Conservation (phyloP, 2,888 invertebrate genomes). For the Tachina lurida region DNA sequence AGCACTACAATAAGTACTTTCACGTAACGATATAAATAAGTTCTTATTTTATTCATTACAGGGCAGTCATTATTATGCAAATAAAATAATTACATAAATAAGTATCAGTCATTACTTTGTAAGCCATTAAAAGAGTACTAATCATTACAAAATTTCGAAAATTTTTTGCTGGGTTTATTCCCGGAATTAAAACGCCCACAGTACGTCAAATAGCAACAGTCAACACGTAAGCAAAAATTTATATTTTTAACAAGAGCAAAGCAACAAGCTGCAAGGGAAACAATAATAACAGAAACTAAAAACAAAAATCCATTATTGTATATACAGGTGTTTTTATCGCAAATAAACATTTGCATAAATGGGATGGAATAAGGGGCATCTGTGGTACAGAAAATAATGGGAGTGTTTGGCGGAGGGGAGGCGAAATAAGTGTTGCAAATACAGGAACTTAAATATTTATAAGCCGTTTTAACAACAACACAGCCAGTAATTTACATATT, state of each 20-base stretch:
- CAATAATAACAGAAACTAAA: slow-evolving; percentile 1
- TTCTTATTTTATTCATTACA: too few species aligned
- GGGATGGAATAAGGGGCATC: slow-evolving; percentile 1
- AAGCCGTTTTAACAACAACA: slow-evolving; percentile 40
- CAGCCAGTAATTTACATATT: slow-evolving; percentile 53
- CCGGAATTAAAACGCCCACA: slow-evolving; percentile 6
- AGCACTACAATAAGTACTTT: too few species aligned
- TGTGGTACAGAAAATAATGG: too few species aligned
- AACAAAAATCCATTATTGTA: slow-evolving; percentile 48
- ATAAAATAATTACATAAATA: too few species aligned
- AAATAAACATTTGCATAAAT: slow-evolving; percentile 63
- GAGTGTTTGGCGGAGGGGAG: not conserved
- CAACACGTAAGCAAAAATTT: slow-evolving; percentile 14
- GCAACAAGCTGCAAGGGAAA: slow-evolving; percentile 15
- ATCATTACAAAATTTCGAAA: too few species aligned
- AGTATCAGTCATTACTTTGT: too few species aligned
- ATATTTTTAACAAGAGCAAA: slow-evolving; percentile 15
- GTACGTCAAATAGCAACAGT: slow-evolving; percentile 19
- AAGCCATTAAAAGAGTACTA: too few species aligned
- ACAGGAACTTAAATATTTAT: slow-evolving; percentile 33
- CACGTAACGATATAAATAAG: too few species aligned
- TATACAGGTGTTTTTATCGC: slow-evolving; percentile 65
- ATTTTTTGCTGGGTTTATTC: too few species aligned
- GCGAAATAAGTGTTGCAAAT: not conserved
- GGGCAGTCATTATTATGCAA: too few species aligned